These are phyloP conservation scores for Netelia fuscicornis DNA, from an alignment of 2,888 invertebrate genomes.

Conservation along the genomic window DNA sequence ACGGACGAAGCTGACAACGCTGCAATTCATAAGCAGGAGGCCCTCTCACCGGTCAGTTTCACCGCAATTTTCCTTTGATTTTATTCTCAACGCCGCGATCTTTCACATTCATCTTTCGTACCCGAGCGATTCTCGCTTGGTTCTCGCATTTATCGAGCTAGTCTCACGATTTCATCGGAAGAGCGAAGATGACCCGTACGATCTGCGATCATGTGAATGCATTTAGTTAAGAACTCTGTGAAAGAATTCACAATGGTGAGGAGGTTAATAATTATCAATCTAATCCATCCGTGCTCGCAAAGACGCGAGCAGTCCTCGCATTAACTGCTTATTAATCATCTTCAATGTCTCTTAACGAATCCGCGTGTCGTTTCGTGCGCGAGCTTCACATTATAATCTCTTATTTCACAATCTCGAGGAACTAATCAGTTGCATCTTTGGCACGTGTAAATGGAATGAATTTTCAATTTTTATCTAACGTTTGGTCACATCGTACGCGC, in stretches of 20 bases:
- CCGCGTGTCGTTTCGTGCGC: slow-evolving; percentile 23
- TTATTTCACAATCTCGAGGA: slow-evolving; percentile 34
- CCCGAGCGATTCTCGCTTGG: slow-evolving; percentile 25
- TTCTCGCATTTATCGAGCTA: slow-evolving; percentile 43
- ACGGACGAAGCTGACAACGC: slow-evolving; percentile 82
- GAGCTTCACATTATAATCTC: slow-evolving; percentile 23
- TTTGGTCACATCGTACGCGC: not conserved
- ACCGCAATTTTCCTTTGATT: not conserved
- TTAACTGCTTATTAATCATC: slow-evolving; percentile 58
- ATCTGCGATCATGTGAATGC: not conserved
- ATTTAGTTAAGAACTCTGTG: slow-evolving; percentile 13
- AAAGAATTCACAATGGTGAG: slow-evolving; percentile 65
- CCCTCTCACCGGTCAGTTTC: slow-evolving; percentile 83
- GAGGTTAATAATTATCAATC: slow-evolving; percentile 48
- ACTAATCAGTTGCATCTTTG: slow-evolving; percentile 30
- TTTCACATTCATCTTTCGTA: not conserved
- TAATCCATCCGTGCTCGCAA: slow-evolving; percentile 12
- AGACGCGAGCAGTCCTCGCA: slow-evolving; percentile 40
- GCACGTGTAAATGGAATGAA: slow-evolving; percentile 36
- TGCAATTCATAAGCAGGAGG: slow-evolving; percentile 83
- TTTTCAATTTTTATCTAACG: slow-evolving; percentile 4
- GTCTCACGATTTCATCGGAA: slow-evolving; percentile 40
- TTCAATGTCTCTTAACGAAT: slow-evolving; percentile 53
- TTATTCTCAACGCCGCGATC: slow-evolving; percentile 12
- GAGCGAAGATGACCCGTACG: not conserved